Conservation (phyloP, 2,797 vertebrate species). For the Silurus lanzhouensis region DNA sequence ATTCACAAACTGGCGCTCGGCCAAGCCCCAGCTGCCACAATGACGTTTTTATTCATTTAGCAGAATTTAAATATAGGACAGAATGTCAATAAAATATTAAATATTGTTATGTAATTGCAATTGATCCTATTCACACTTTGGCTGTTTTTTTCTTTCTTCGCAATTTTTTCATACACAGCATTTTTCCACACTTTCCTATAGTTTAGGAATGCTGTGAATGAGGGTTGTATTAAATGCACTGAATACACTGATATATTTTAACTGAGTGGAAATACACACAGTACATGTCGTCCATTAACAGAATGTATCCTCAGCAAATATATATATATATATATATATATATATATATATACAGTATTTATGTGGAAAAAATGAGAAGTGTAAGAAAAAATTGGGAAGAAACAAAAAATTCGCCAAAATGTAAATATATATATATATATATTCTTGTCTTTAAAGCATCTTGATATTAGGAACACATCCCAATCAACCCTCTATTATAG, state of each 20-base stretch:
- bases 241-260: neutral
- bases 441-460: neutral
- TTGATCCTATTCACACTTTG: neutral
- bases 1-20: no score
- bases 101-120: neutral
- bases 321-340: no score
- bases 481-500: no score
- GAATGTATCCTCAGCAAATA: neutral
- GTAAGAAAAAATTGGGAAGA: no score
- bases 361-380: no score
- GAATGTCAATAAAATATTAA: neutral
- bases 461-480: no score
- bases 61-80: neutral
- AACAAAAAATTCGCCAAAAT: no score
- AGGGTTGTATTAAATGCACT: neutral
- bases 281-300: neutral
- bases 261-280: neutral
- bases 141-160: neutral
- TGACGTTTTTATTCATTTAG: neutral
- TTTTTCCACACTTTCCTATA: neutral
- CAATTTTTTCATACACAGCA: neutral
- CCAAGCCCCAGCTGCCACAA: neutral
- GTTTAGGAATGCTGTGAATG: neutral
- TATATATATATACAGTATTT: no score
- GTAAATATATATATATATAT: no score